These are phyloP conservation scores for Gallinago jamesoni DNA, from an alignment of 2,113 vertebrate species.

Conservation along the genomic window DNA sequence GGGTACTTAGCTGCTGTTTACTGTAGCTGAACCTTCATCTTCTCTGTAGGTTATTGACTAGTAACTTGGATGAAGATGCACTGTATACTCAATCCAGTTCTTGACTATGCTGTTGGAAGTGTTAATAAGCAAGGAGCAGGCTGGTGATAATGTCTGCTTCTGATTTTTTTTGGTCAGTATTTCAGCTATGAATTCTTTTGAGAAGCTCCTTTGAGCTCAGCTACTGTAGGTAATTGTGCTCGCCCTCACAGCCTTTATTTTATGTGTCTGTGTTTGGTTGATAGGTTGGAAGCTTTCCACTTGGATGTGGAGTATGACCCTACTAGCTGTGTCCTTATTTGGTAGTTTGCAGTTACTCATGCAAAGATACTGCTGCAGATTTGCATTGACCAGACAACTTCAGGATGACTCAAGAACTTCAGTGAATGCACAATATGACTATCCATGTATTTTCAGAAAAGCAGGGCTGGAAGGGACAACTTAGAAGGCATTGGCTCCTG, in stretches of 20 bases:
- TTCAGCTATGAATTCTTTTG: background rate
- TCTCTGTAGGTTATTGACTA: background rate
- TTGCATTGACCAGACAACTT: background rate
- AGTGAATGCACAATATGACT: background rate
- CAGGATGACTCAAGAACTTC: background rate
- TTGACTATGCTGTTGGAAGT: background rate
- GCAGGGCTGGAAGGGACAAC: background rate
- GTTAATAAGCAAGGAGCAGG: background rate
- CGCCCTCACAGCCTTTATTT: background rate
- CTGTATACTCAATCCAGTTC: background rate
- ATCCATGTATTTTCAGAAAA: background rate
- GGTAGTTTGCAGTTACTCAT: background rate
- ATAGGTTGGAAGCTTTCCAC: background rate
- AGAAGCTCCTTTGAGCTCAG: background rate
- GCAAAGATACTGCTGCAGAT: background rate
- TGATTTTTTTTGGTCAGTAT: background rate
- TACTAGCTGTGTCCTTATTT: background rate
- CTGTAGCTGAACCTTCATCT: background rate
- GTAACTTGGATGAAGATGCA: rapidly evolving
- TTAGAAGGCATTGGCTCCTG: background rate
- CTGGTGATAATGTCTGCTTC: background rate
- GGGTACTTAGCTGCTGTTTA: background rate
- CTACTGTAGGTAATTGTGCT: rapidly evolving
- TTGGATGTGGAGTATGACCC: background rate
- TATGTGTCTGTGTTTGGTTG: background rate